phyloP scores from a whole-genome alignment of 1,140 invertebrate genomes.

The Saxidomus purpurata region DNA sequence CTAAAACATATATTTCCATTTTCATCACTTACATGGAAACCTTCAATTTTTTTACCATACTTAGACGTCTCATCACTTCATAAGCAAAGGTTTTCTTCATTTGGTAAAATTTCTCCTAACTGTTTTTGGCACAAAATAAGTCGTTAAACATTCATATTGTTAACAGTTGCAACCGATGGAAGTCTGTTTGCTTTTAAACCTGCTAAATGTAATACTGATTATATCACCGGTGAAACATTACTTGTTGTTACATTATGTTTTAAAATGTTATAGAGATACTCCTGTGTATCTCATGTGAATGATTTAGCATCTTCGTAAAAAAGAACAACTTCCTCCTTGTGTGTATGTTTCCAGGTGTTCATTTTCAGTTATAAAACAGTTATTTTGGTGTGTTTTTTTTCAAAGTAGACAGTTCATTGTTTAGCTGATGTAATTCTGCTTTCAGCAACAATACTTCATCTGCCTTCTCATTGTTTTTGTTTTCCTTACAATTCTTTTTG shows the following conservation, averaged over 20 bases:
- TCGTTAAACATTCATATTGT: conserved; percentile 67
- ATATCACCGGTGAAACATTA: background rate
- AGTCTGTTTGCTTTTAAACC: conserved; percentile 39
- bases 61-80: conserved; percentile 67
- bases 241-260: conserved; percentile 14
- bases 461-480: background rate
- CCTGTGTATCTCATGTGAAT: conserved; percentile 40
- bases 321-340: background rate
- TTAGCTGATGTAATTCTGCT: background rate
- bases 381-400: conserved; percentile 6
- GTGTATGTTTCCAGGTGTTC: background rate
- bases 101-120: background rate
- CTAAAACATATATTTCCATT: conserved; percentile 53
- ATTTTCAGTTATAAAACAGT: background rate
- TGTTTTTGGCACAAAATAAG: conserved; percentile 45
- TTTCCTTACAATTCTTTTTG: background rate
- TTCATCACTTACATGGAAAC: conserved; percentile 38
- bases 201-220: conserved; percentile 40
- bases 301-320: conserved; percentile 10
- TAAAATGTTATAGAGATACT: conserved; percentile 43
- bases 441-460: background rate
- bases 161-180: conserved; percentile 46
- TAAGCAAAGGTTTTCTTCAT: conserved; percentile 35
- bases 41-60: conserved; percentile 64
- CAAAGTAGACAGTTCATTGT: background rate